Conservation (phyloP, 2,888 invertebrate species). For the Notodonta ziczac region DNA sequence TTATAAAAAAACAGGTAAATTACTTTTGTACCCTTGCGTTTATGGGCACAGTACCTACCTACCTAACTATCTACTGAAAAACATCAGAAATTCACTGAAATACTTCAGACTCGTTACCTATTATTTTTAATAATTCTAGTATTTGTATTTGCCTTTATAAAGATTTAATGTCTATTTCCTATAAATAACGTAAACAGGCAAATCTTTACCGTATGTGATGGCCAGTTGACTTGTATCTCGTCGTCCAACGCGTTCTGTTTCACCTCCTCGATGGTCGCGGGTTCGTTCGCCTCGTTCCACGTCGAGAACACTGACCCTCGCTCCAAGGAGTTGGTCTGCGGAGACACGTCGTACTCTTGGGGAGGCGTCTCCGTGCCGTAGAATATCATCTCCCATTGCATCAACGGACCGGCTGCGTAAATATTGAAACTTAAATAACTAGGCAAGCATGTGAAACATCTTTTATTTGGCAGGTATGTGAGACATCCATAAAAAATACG, state of each 20-base stretch:
- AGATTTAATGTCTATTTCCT: no score
- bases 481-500: neutral
- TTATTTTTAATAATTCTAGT: no score
- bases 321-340: conserved; percentile 72
- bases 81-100: no score
- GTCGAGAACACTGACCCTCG: conserved; percentile 21
- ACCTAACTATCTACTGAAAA: no score
- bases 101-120: no score
- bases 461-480: neutral
- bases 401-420: conserved; percentile 83
- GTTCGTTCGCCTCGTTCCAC: conserved; percentile 48
- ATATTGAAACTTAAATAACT: conserved; percentile 1
- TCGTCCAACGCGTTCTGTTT: conserved; percentile 86
- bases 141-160: no score
- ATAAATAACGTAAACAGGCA: no score
- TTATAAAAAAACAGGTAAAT: no score
- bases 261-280: conserved; percentile 76
- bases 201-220: conserved; percentile 85
- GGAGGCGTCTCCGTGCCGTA: conserved; percentile 90
- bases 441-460: neutral
- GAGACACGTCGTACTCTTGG: conserved; percentile 87
- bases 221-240: conserved; percentile 84
- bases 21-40: no score
- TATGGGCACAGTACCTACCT: no score
- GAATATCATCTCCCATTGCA: conserved; percentile 92